These are phyloP conservation scores for Eunapius fragilis DNA, from an alignment of 37 sponge, comb jelly and placozoan species.

Conservation along the genomic window DNA sequence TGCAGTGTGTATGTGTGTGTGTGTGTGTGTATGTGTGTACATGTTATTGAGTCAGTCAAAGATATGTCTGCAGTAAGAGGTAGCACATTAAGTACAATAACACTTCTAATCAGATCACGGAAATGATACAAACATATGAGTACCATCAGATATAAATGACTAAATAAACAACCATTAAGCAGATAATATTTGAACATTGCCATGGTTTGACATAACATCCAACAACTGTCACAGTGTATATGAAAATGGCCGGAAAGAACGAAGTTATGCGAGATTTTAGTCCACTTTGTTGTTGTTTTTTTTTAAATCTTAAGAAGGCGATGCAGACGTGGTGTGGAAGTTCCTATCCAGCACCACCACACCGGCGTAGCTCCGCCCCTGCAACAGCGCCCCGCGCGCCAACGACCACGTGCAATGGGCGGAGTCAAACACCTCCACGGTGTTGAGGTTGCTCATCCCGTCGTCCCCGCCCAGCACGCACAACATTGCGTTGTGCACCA, in stretches of 20 bases:
- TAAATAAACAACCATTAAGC: no score
- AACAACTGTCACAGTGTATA: no score
- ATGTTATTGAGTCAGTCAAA: no score
- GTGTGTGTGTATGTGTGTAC: background rate
- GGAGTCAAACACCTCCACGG: constrained; percentile 85
- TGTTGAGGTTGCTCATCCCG: constrained; percentile 80
- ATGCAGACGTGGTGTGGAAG: background rate
- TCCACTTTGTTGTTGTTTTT: background rate
- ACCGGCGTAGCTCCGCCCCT: constrained; percentile 89
- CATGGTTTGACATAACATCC: no score
- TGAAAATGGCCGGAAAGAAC: background rate
- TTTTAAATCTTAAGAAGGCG: background rate
- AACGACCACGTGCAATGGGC: constrained; percentile 66
- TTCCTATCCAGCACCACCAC: constrained; percentile 62
- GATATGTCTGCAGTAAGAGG: no score
- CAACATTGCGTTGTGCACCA: constrained; percentile 84
- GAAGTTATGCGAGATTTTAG: background rate
- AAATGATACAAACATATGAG: no score
- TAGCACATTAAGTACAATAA: no score
- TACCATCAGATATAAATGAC: no score
- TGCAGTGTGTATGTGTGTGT: background rate
- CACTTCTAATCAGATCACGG: no score
- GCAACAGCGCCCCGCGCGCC: constrained; percentile 49
- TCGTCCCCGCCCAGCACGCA: constrained; percentile 93
- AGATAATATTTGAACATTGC: no score